Conservation (phyloP, 2,888 invertebrate genomes). For the Fragum sueziense region DNA sequence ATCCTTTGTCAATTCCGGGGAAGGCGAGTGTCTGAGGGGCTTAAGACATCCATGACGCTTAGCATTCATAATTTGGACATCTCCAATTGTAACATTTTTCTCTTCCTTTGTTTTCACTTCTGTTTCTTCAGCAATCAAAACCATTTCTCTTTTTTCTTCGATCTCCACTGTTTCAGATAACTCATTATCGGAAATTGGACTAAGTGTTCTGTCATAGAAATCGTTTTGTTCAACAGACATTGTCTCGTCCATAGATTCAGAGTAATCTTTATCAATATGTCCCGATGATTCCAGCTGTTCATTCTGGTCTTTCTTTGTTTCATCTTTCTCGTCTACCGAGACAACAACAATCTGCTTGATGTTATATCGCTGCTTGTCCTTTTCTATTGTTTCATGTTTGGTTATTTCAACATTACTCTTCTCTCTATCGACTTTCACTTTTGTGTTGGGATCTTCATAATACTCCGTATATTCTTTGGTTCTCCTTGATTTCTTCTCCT, state of each 20-base stretch:
- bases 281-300: conserved; percentile 30
- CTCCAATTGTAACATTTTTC: conserved; percentile 18
- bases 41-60: conserved; percentile 22
- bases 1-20: conserved; percentile 19
- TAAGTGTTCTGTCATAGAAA: conserved; percentile 13
- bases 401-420: conserved; percentile 51
- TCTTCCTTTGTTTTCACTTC: background rate
- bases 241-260: conserved; percentile 13
- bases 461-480: conserved; percentile 4
- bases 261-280: conserved; percentile 21
- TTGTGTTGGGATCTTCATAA: conserved; percentile 21
- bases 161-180: background rate
- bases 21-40: conserved; percentile 33
- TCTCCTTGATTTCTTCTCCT: background rate
- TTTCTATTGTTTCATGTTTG: conserved; percentile 48
- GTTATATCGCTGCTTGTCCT: conserved; percentile 44
- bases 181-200: conserved; percentile 15
- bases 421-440: conserved; percentile 23
- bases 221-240: conserved; percentile 9
- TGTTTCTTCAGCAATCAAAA: background rate
- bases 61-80: conserved; percentile 17
- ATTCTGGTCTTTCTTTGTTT: background rate
- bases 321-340: conserved; percentile 40
- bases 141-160: background rate
- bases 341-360: conserved; percentile 61